Evolutionary conservation across 2,888 invertebrate genomes (phyloP).

Genomic region (Deroplatys truncata): DNA sequence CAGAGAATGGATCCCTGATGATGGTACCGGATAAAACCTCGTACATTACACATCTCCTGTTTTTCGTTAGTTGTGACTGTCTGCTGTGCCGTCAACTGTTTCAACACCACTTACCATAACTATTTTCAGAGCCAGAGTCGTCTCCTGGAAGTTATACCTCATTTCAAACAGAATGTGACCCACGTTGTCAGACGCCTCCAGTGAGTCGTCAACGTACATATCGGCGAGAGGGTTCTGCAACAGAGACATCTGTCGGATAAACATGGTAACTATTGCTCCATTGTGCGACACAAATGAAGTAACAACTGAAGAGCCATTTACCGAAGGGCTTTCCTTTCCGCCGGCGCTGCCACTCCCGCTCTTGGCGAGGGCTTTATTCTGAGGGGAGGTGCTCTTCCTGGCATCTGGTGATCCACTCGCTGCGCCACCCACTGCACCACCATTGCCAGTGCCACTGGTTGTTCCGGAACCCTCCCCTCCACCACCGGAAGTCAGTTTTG

Average conservation of each 20-base stretch:
- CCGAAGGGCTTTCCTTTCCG: neutral
- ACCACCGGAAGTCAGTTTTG: neutral
- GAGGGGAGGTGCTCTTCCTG: neutral
- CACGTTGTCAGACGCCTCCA: constrained; percentile 85
- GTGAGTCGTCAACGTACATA: constrained; percentile 51
- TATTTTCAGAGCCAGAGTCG: constrained; percentile 84
- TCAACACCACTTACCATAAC: constrained; percentile 64
- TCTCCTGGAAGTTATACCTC: constrained; percentile 91
- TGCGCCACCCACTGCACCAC: too few relatives aligned
- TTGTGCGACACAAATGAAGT: neutral
- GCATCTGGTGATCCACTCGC: neutral
- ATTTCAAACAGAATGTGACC: constrained; percentile 91
- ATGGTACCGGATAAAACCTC: too few relatives aligned
- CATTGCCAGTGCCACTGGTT: too few relatives aligned
- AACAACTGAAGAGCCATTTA: neutral
- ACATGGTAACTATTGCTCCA: neutral
- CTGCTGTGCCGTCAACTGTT: too few relatives aligned
- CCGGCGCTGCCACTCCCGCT: neutral
- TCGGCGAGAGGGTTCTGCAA: neutral
- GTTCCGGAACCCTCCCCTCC: neutral
- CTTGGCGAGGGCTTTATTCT: neutral
- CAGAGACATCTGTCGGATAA: neutral
- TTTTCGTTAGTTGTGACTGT: too few relatives aligned
- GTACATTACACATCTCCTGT: too few relatives aligned
- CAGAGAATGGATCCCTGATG: too few relatives aligned